These are phyloP conservation scores for Halocynthia roretzi DNA, from an alignment of 23 tunicate genomes.

Conservation along the genomic window DNA sequence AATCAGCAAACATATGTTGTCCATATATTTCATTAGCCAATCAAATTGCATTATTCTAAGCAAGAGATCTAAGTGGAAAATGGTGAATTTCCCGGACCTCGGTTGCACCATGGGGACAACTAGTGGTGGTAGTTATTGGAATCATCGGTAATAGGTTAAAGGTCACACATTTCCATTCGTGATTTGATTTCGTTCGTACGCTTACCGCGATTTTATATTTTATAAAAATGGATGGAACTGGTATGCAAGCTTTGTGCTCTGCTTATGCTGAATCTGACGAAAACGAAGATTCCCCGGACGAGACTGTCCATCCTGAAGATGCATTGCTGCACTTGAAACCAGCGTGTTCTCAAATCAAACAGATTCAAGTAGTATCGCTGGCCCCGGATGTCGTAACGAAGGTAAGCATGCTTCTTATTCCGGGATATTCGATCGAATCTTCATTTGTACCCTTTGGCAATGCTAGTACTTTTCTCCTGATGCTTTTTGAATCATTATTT, in stretches of 20 bases:
- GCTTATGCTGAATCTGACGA: slow-evolving; percentile 56
- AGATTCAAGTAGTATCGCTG: slow-evolving; percentile 21
- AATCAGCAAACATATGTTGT: too few species aligned
- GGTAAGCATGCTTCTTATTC: slow-evolving; percentile 20
- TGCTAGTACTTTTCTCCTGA: neutral
- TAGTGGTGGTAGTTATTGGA: too few species aligned
- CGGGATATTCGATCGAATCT: neutral
- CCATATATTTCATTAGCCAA: too few species aligned
- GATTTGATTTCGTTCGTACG: too few species aligned
- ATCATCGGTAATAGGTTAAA: too few species aligned
- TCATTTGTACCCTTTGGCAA: neutral
- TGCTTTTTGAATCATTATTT: neutral
- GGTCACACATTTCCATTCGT: too few species aligned
- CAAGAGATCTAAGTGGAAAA: too few species aligned
- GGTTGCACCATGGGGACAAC: too few species aligned
- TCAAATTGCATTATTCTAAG: too few species aligned
- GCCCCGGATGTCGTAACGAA: slow-evolving; percentile 71
- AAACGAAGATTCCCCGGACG: slow-evolving; percentile 25
- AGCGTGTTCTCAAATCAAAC: slow-evolving; percentile 5
- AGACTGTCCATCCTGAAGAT: slow-evolving; percentile 24
- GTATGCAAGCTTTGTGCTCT: slow-evolving; percentile 45
- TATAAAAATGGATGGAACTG: slow-evolving; percentile 34
- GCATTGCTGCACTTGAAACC: slow-evolving; percentile 70
- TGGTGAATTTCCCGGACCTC: too few species aligned
- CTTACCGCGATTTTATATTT: neutral